phyloP scores from a whole-genome alignment of 2,797 vertebrate genomes.

The Chrysocyon brachyurus region DNA sequence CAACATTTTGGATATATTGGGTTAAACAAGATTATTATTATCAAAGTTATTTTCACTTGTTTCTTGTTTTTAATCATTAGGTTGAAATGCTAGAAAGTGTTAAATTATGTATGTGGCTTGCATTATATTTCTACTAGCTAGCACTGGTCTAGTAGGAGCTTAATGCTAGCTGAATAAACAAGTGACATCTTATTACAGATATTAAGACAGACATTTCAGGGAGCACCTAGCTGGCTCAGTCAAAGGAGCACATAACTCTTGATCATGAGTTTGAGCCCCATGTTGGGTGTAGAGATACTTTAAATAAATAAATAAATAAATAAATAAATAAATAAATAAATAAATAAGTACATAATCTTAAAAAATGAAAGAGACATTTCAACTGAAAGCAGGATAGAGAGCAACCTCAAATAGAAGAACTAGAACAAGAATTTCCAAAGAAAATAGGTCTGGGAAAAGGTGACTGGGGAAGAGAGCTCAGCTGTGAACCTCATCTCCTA shows the following conservation, averaged over 20 bases:
- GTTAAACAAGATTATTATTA: constrained; percentile 6
- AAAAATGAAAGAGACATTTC: constrained; percentile 3
- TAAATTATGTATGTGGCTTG: not conserved
- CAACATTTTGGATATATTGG: not conserved
- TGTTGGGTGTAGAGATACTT: not conserved
- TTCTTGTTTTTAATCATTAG: not conserved
- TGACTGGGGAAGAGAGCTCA: not conserved
- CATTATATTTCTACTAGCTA: not conserved
- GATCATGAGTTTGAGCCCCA: not conserved
- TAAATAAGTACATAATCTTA: not conserved
- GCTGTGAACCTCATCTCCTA: not conserved
- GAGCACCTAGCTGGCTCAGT: not conserved
- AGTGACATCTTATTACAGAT: not conserved
- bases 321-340: not conserved
- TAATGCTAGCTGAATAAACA: constrained; percentile 6
- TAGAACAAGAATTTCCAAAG: constrained; percentile 42
- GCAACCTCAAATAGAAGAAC: constrained; percentile 30
- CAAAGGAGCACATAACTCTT: not conserved
- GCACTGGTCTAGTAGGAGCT: not conserved
- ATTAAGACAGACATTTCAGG: constrained; percentile 14
- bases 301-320: not conserved
- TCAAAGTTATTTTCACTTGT: constrained; percentile 26
- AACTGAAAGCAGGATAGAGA: not conserved
- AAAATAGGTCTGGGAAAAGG: not conserved
- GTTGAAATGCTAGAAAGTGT: not conserved